Base-by-base conservation (phyloP, 92 coral and sea anemone genomes). In the Epizoanthus scotinus region DNA sequence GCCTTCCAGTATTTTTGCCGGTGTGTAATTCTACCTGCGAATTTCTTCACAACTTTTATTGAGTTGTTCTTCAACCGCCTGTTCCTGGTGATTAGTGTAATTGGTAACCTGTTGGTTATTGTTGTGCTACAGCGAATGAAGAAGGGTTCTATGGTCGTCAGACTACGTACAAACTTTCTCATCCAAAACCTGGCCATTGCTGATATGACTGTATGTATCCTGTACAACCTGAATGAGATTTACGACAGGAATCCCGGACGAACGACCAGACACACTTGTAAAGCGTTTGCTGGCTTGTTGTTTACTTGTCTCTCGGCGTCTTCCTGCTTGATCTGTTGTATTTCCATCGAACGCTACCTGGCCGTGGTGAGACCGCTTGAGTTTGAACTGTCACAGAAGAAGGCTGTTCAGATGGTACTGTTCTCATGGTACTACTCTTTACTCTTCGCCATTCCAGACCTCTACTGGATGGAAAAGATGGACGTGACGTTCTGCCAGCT, bases 341-440 rank as follows among this genome's bases (percentile, higher is more conserved):
- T 95, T 8, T 88, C 98, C 0, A 86, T 90, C 20, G 98, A 95
- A 61, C 90, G 98, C 68, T 95, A 91, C 73, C 71, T 95, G 28
- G 98, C 98, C 8, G 94, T 93, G 8, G 92, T 93, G 5, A 84
- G 85, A 61, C 98, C 98, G 22, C 75, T 92, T 47, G 97, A 92
- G 70, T 92, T 92, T 71, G 78, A 83, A 47, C 75, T 92, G 1
- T 84, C 84, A 44, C 88, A 78, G 60, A 79, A 79, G 53, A 84
- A 84, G 44, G 93, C 97, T 64, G 63, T 78, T 68, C 82, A 90
- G 1, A 87, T 92, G 91, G 87, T 89, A 0, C 27, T 88, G 3
- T 92, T 92, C 52, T 87, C 92, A 27, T 92, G 97, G 97, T 92
- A 92, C 64, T 92, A 92, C 64, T 88, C 97, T 0, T 72, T 90